Conservation (phyloP, 2,113 vertebrate species). For the Pituophis catenifer region DNA sequence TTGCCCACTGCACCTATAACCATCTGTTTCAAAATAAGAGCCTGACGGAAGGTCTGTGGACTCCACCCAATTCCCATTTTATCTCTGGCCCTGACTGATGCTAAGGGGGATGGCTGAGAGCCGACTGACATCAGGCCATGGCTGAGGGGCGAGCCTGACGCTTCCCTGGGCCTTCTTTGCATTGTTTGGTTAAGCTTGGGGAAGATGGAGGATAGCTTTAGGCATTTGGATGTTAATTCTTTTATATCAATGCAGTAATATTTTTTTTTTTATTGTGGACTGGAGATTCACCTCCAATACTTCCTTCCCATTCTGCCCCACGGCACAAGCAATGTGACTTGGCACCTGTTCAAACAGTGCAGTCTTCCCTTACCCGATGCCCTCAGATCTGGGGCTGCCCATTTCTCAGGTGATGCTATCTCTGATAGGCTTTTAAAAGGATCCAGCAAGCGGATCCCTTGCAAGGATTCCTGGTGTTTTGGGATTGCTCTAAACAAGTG, state of each 20-base stretch:
- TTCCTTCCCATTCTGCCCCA: not conserved
- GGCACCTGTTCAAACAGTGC: not conserved
- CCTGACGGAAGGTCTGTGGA: constrained; percentile 33
- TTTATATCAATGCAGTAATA: not conserved
- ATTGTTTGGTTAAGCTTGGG: constrained; percentile 46
- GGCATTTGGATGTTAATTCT: not conserved
- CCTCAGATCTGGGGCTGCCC: not conserved
- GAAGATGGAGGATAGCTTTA: not conserved
- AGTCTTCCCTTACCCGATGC: not conserved
- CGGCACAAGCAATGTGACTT: not conserved
- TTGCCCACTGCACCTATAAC: constrained; percentile 20
- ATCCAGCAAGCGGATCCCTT: not conserved
- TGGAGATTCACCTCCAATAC: not conserved
- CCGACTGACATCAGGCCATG: not conserved
- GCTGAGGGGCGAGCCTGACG: not conserved
- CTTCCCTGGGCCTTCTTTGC: constrained; percentile 26
- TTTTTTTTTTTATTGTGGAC: not conserved
- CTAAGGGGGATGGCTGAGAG: constrained; percentile 33
- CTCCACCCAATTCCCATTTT: constrained; percentile 33
- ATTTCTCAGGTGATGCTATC: not conserved
- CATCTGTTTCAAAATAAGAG: constrained; percentile 45
- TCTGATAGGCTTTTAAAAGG: not conserved
- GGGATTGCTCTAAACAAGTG: not conserved
- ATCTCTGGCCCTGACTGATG: constrained; percentile 51
- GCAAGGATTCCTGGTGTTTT: not conserved